A percentile compares a stretch with the other conserved stretches of the same genome.
Evolutionary conservation across 2,113 vertebrate species (phyloP).

Genomic region (Chaenogobius annularis): DNA sequence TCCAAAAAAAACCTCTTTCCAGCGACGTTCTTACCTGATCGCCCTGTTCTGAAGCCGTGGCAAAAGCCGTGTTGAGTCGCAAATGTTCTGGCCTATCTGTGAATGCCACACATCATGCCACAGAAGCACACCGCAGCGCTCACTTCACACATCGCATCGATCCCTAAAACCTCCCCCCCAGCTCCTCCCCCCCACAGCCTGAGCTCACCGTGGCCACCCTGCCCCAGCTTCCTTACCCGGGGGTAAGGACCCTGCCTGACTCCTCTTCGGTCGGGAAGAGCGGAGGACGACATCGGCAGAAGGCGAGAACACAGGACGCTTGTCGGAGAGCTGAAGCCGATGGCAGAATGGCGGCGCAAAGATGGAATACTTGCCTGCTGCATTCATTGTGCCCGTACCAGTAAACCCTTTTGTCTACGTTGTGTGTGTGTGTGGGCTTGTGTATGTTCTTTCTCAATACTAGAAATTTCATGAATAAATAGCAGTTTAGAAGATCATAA

Average conservation of each 20-base stretch:
- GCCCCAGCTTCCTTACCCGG: conserved; percentile 78
- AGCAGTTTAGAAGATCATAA: too few relatives aligned
- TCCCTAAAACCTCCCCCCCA: too few relatives aligned
- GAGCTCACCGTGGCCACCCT: conserved; percentile 90
- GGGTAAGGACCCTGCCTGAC: conserved; percentile 83
- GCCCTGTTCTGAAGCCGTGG: neutral
- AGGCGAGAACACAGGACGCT: conserved; percentile 62
- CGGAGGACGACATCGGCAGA: conserved; percentile 54
- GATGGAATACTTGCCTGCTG: conserved; percentile 80
- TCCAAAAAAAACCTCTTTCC: conserved; percentile 11
- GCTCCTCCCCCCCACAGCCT: conserved; percentile 85
- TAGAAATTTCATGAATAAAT: too few relatives aligned
- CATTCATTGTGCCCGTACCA: conserved; percentile 85
- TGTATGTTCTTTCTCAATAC: too few relatives aligned
- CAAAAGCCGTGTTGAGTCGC: conserved; percentile 12
- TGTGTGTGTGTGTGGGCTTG: neutral
- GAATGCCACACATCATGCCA: conserved; percentile 5
- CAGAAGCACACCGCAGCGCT: neutral
- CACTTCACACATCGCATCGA: too few relatives aligned
- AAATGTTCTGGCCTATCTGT: neutral
- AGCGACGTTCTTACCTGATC: neutral
- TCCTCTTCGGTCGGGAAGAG: conserved; percentile 85
- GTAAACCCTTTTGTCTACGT: neutral
- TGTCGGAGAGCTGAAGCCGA: conserved; percentile 75
- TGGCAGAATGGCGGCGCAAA: conserved; percentile 45